These are phyloP conservation scores for Tipula confusa DNA, from an alignment of 2,888 invertebrate genomes.

Conservation along the genomic window DNA sequence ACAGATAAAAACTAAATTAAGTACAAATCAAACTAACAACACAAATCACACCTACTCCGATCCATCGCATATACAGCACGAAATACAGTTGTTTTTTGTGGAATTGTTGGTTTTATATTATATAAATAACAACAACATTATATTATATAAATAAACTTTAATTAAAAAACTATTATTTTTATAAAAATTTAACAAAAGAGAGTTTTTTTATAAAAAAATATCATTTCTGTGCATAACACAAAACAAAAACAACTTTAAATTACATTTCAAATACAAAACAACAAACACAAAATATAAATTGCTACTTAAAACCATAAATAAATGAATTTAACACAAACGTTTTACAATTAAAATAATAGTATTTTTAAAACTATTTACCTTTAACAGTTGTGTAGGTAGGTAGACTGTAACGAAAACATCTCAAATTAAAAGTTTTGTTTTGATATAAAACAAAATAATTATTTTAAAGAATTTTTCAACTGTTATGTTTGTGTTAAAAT, in stretches of 20 bases:
- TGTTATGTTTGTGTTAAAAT: too few species aligned
- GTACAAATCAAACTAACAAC: neutral
- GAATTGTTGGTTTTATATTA: neutral
- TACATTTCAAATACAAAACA: neutral
- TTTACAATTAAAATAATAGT: neutral
- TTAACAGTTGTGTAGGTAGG: neutral
- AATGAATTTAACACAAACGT: neutral
- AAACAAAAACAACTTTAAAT: neutral
- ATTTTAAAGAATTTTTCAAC: neutral
- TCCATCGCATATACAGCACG: neutral
- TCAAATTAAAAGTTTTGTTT: neutral
- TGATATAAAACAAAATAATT: neutral
- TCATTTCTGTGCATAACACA: neutral
- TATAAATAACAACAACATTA: neutral
- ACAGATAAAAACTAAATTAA: neutral
- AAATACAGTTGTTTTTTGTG: neutral
- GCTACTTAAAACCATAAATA: slow-evolving; percentile 12
- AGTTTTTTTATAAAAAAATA: neutral
- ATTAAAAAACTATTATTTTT: slow-evolving; percentile 21
- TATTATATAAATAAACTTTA: neutral
- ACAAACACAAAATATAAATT: neutral
- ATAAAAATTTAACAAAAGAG: neutral
- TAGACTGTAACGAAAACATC: neutral
- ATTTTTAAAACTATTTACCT: neutral
- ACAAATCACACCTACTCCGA: neutral